Evolutionary conservation across 2,888 invertebrate genomes (phyloP).

Genomic region (Parnassius apollo): DNA sequence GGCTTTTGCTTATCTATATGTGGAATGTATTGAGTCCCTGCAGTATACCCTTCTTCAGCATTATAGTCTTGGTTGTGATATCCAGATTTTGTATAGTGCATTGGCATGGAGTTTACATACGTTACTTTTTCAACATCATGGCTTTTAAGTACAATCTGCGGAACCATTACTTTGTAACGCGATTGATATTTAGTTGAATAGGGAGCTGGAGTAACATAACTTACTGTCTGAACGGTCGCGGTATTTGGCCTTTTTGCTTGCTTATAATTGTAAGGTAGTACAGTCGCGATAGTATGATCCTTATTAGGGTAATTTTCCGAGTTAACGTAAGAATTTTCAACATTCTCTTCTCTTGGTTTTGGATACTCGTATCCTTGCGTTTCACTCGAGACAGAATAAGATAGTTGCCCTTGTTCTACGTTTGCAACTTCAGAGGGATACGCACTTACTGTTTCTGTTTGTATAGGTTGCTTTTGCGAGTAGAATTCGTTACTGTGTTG

Average conservation of each 20-base stretch:
- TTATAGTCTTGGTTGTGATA: conserved; percentile 47
- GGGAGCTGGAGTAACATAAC: conserved; percentile 71
- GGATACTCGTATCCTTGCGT: conserved; percentile 58
- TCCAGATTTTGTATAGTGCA: conserved; percentile 46
- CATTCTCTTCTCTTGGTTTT: conserved; percentile 45
- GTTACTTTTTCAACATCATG: conserved; percentile 61
- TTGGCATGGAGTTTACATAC: conserved; percentile 63
- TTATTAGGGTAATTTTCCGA: conserved; percentile 82
- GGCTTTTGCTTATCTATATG: conserved; percentile 45
- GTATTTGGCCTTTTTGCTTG: conserved; percentile 41
- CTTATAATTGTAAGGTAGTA: conserved; percentile 62
- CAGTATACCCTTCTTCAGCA: conserved; percentile 55
- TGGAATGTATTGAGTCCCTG: conserved; percentile 49
- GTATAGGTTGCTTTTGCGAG: conserved; percentile 40
- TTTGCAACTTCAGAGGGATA: conserved; percentile 47
- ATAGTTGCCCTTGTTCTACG: conserved; percentile 45
- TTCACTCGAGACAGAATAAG: conserved; percentile 39
- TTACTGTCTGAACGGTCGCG: conserved; percentile 58
- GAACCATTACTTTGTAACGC: conserved; percentile 68
- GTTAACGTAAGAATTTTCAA: conserved; percentile 56
- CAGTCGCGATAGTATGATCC: conserved; percentile 80
- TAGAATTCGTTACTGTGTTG: conserved; percentile 42
- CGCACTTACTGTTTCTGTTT: conserved; percentile 47
- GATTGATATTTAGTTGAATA: conserved; percentile 60
- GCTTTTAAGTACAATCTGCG: conserved; percentile 60